These are phyloP conservation scores for Cynocephalus volans DNA, from an alignment of 2,113 vertebrate species.

Conservation along the genomic window DNA sequence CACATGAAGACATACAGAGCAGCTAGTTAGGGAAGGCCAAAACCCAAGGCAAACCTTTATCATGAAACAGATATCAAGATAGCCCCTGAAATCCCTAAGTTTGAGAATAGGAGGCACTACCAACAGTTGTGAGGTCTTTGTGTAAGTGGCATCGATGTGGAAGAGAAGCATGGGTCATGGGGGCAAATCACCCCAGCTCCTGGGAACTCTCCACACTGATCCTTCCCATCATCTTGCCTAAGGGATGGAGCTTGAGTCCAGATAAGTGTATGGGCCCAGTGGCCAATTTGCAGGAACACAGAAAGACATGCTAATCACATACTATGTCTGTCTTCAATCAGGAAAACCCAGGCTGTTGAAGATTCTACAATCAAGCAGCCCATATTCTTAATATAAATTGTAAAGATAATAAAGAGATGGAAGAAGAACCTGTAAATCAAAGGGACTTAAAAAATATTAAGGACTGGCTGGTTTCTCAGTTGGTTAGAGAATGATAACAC, in stretches of 20 bases:
- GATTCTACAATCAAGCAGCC: background rate
- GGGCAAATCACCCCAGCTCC: background rate
- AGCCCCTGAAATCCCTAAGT: background rate
- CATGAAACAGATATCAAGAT: background rate
- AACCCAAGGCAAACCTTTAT: background rate
- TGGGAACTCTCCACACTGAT: background rate
- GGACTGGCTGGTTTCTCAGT: too few species aligned
- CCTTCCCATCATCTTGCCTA: background rate
- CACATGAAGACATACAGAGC: background rate
- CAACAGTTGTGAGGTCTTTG: background rate
- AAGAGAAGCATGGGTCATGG: background rate
- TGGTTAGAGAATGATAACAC: too few species aligned
- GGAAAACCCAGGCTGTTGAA: background rate
- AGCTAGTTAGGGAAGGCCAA: background rate
- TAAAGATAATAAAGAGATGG: background rate
- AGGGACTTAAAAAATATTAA: background rate
- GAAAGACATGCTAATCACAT: background rate
- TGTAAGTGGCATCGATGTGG: background rate
- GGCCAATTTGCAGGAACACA: background rate
- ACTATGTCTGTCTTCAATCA: too few species aligned
- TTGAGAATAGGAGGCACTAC: background rate
- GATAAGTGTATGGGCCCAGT: background rate
- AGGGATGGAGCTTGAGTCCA: background rate
- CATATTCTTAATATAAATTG: background rate
- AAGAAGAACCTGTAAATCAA: background rate